A percentile compares a stretch with the other conserved stretches of the same genome.
phyloP scores from a whole-genome alignment of 1,140 invertebrate genomes.

The Anastrepha obliqua region DNA sequence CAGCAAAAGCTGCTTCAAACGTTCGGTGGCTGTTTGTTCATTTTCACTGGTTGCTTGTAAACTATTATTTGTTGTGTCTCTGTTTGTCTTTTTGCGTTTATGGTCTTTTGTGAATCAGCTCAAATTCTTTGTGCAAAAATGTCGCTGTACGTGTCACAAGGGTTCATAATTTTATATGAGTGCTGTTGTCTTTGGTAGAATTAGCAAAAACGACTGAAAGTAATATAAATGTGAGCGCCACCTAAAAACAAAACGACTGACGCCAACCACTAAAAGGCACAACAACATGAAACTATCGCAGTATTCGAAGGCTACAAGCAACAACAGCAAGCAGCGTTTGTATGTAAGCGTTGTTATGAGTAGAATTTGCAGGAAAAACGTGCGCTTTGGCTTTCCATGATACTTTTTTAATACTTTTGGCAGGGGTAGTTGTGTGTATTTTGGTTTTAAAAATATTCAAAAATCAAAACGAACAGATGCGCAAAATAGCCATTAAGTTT shows the following conservation, averaged over 20 bases:
- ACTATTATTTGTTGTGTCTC: not conserved
- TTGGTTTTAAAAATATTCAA: not conserved
- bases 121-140: too few species aligned
- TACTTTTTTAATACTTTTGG: too few species aligned
- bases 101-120: not conserved
- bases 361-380: not conserved
- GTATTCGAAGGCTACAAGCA: too few species aligned
- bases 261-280: not conserved
- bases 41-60: too few species aligned
- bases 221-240: constrained; percentile 5
- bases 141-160: too few species aligned
- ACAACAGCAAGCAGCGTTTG: not conserved
- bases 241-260: not conserved
- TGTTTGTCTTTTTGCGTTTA: not conserved
- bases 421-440: not conserved
- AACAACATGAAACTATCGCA: not conserved
- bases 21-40: too few species aligned
- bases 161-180: too few species aligned
- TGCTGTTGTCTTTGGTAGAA: too few species aligned
- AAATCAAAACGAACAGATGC: constrained; percentile 35
- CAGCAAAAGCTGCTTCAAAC: not conserved
- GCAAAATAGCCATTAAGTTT: constrained; percentile 10
- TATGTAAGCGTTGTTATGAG: not conserved
- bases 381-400: not conserved
- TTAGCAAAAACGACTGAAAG: not conserved